These are phyloP conservation scores for Chironomus riparius DNA, from an alignment of 2,888 invertebrate genomes.

Conservation along the genomic window DNA sequence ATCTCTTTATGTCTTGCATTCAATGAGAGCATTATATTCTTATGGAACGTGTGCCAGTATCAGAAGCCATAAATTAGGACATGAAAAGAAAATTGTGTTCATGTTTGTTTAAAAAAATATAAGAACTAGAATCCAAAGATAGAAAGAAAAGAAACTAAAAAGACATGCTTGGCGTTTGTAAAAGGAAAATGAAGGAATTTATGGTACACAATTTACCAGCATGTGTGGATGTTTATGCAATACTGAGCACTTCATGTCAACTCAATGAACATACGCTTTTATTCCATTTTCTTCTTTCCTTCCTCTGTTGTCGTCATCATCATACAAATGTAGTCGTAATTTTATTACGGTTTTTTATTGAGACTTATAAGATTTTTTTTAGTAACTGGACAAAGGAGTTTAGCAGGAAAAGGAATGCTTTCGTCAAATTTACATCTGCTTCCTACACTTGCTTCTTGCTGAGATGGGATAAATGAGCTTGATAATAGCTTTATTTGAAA, in stretches of 20 bases:
- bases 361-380: background rate
- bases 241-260: background rate
- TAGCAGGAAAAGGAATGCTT: too few relatives aligned
- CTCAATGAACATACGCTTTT: background rate
- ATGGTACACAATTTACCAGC: background rate
- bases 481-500: too few relatives aligned
- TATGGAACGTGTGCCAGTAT: background rate
- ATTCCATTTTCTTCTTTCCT: background rate
- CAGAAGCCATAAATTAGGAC: background rate
- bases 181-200: background rate
- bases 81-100: background rate
- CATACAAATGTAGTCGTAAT: background rate
- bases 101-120: background rate
- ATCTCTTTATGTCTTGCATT: too few relatives aligned
- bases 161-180: background rate
- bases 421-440: too few relatives aligned
- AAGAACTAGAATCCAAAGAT: background rate
- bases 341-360: slow-evolving; percentile 15
- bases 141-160: background rate
- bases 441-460: too few relatives aligned
- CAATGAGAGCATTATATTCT: too few relatives aligned
- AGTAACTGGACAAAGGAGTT: background rate
- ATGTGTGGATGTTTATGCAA: background rate
- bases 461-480: too few relatives aligned
- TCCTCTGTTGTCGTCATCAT: background rate